A percentile compares a stretch with the other conserved stretches of the same genome.
Evolutionary conservation across 2,888 invertebrate species (phyloP).

Genomic region (Cheilosia grossa): DNA sequence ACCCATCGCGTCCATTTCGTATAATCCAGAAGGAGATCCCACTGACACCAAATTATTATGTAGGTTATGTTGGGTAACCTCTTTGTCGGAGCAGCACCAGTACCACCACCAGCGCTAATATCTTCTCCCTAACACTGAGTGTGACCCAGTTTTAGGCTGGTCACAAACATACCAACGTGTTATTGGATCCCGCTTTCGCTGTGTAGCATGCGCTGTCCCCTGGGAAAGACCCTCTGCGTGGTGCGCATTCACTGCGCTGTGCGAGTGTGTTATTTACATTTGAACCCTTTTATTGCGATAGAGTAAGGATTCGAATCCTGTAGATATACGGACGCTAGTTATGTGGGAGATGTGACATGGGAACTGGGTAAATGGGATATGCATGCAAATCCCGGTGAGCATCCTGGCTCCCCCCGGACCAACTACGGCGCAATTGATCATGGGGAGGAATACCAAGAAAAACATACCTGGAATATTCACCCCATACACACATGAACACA

Average conservation of each 20-base stretch:
- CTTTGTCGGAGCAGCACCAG: conserved; percentile 48
- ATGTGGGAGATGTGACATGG: conserved; percentile 43
- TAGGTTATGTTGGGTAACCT: conserved; percentile 66
- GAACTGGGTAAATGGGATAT: conserved; percentile 67
- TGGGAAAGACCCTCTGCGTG: conserved; percentile 61
- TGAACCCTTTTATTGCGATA: conserved; percentile 66
- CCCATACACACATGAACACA: conserved; percentile 1
- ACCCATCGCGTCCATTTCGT: conserved; percentile 14
- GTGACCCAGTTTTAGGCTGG: conserved; percentile 62
- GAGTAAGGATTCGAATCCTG: conserved; percentile 49
- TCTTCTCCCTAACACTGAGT: conserved; percentile 30
- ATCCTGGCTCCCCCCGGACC: conserved; percentile 23
- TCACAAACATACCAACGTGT: conserved; percentile 45
- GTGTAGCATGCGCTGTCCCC: conserved; percentile 33
- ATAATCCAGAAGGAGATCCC: conserved; percentile 63
- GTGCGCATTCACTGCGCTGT: conserved; percentile 57
- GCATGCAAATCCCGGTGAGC: conserved; percentile 51
- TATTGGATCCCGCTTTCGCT: conserved; percentile 40
- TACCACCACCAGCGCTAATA: conserved; percentile 34
- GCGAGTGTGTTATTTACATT: conserved; percentile 64
- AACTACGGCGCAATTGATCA: conserved; percentile 64
- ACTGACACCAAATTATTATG: conserved; percentile 69
- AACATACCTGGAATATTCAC: conserved; percentile 1
- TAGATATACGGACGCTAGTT: conserved; percentile 33
- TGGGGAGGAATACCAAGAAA: conserved; percentile 3